Conservation (phyloP, 2,888 invertebrate genomes). For the Limnephilus lunatus region DNA sequence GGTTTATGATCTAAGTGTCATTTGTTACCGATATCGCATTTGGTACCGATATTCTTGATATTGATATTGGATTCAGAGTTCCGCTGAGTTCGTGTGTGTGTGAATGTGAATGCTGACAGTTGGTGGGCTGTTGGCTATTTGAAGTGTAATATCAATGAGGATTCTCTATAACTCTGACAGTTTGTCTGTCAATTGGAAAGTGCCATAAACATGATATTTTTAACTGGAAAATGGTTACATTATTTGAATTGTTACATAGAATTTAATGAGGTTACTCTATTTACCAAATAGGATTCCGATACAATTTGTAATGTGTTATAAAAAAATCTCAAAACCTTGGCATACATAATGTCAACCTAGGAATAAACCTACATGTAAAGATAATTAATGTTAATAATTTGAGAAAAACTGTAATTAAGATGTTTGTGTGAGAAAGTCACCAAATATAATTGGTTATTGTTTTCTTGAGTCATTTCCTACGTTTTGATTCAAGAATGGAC, state of each 20-base stretch:
- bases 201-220: conserved; percentile 46
- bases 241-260: conserved; percentile 51
- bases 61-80: background rate
- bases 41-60: background rate
- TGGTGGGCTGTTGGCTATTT: background rate
- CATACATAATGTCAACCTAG: conserved; percentile 36
- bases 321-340: conserved; percentile 11
- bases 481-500: conserved; percentile 14
- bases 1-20: background rate
- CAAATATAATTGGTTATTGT: background rate
- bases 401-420: conserved; percentile 26
- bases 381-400: conserved; percentile 3
- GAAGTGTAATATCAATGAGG: conserved; percentile 20
- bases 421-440: conserved; percentile 10
- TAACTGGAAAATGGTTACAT: conserved; percentile 15
- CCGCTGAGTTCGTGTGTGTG: background rate
- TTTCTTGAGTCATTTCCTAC: background rate
- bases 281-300: conserved; percentile 37
- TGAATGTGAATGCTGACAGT: background rate
- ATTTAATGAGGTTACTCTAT: conserved; percentile 42
- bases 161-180: conserved; percentile 29
- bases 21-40: conserved; percentile 5
- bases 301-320: conserved; percentile 37
- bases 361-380: conserved; percentile 9
- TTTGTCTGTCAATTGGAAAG: conserved; percentile 52